Evolutionary conservation across 2,888 invertebrate species (phyloP).

Genomic region (Caenorhabditis imperialis): DNA sequence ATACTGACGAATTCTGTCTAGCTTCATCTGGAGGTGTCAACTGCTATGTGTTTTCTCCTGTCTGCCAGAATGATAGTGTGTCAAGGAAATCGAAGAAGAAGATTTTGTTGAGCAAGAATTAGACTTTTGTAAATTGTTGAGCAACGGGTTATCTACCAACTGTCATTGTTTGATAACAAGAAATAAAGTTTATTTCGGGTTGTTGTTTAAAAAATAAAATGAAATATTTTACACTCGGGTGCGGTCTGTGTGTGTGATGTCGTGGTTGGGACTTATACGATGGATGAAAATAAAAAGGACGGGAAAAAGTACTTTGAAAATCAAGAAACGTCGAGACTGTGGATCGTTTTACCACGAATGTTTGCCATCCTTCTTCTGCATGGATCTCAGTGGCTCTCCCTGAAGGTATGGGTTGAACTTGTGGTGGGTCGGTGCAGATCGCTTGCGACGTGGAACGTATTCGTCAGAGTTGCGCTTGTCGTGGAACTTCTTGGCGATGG

Average conservation of each 20-base stretch:
- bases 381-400: constrained; percentile 71
- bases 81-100: constrained; percentile 4
- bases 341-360: constrained; percentile 43
- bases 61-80: constrained; percentile 46
- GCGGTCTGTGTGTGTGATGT: constrained; percentile 5
- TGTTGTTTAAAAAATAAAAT: no score
- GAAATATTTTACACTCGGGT: constrained; percentile 36
- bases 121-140: background rate
- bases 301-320: no score
- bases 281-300: background rate
- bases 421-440: constrained; percentile 61
- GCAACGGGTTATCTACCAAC: background rate
- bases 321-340: no score
- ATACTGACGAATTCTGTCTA: constrained; percentile 74
- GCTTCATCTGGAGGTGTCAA: constrained; percentile 69
- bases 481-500: constrained; percentile 78
- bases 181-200: constrained; percentile 49
- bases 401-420: constrained; percentile 75
- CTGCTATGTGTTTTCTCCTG: constrained; percentile 73
- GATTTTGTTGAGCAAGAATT: constrained; percentile 25
- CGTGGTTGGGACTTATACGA: background rate
- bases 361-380: constrained; percentile 76
- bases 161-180: no score
- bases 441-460: constrained; percentile 73
- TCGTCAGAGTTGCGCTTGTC: constrained; percentile 70